Percentiles rank a stretch among this genome's conserved stretches.
These are phyloP conservation scores for Drepanosiphum platanoidis DNA, from an alignment of 2,888 invertebrate species.

Conservation along the genomic window DNA sequence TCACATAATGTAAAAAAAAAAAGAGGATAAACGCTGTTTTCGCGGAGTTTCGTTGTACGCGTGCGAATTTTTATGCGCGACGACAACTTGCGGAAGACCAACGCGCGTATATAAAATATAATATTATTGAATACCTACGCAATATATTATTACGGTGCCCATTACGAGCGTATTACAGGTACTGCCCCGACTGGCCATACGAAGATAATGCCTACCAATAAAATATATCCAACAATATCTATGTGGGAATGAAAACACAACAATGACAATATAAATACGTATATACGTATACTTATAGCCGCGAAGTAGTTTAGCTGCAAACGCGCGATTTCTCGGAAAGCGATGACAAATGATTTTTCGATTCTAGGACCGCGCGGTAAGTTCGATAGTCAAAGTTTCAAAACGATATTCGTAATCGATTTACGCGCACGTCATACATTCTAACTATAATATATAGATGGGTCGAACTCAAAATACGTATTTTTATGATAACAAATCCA, in stretches of 20 bases:
- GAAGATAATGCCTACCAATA: too few relatives aligned
- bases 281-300: too few relatives aligned
- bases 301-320: not conserved
- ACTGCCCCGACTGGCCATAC: not conserved
- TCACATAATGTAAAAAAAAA: not conserved
- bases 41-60: not conserved
- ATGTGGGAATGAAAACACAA: not conserved
- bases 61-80: not conserved
- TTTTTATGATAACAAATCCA: too few relatives aligned
- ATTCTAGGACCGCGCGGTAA: not conserved
- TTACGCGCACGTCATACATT: not conserved
- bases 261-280: not conserved
- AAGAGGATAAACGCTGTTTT: constrained; percentile 27
- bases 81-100: not conserved
- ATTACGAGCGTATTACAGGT: not conserved
- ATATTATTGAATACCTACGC: too few relatives aligned
- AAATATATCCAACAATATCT: not conserved
- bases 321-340: not conserved
- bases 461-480: too few relatives aligned
- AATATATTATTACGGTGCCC: too few relatives aligned
- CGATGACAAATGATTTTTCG: constrained; percentile 7
- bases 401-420: not conserved
- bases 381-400: not conserved
- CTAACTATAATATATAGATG: too few relatives aligned
- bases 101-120: too few relatives aligned